Conservation (phyloP, 1,140 invertebrate species). For the Sesamia nonagrioides region DNA sequence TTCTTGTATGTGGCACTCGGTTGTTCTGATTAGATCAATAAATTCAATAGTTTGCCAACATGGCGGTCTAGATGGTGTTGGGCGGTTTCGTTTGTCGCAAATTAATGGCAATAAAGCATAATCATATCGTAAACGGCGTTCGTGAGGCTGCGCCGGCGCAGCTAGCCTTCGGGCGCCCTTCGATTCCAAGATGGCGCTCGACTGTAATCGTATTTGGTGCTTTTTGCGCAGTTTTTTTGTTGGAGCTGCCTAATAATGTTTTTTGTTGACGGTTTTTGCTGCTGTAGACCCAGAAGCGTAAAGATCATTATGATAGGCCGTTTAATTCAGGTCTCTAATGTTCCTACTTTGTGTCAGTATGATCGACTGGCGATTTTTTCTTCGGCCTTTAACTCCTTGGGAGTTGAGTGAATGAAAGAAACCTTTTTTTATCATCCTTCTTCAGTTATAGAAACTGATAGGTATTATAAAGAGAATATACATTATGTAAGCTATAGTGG, state of each 20-base stretch:
- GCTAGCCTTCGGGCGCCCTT: slow-evolving; percentile 62
- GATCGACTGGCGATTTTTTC: slow-evolving; percentile 8
- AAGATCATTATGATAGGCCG: slow-evolving; percentile 6
- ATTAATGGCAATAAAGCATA: slow-evolving; percentile 83
- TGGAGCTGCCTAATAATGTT: slow-evolving; percentile 13
- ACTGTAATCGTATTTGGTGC: slow-evolving; percentile 60
- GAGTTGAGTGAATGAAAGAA: no score
- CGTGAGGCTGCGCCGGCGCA: slow-evolving; percentile 61
- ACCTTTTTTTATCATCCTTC: background rate
- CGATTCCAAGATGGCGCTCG: slow-evolving; percentile 65
- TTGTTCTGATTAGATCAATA: slow-evolving; percentile 51
- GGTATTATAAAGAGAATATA: no score
- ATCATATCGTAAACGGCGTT: slow-evolving; percentile 76
- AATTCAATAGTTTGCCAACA: slow-evolving; percentile 55
- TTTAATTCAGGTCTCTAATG: slow-evolving; percentile 5
- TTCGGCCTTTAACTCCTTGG: background rate
- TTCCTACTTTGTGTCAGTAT: slow-evolving; percentile 8
- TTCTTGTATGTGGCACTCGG: slow-evolving; percentile 10
- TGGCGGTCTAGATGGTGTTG: slow-evolving; percentile 65
- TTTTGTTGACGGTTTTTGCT: slow-evolving; percentile 25
- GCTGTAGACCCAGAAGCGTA: slow-evolving; percentile 14
- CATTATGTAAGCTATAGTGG: no score
- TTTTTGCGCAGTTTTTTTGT: slow-evolving; percentile 37
- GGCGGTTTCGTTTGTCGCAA: slow-evolving; percentile 78
- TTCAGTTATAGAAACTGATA: no score